Evolutionary conservation across 2,113 vertebrate genomes (phyloP), one percentile per base, ranked within the genome.

Genomic region (Heptranchias perlo): DNA sequence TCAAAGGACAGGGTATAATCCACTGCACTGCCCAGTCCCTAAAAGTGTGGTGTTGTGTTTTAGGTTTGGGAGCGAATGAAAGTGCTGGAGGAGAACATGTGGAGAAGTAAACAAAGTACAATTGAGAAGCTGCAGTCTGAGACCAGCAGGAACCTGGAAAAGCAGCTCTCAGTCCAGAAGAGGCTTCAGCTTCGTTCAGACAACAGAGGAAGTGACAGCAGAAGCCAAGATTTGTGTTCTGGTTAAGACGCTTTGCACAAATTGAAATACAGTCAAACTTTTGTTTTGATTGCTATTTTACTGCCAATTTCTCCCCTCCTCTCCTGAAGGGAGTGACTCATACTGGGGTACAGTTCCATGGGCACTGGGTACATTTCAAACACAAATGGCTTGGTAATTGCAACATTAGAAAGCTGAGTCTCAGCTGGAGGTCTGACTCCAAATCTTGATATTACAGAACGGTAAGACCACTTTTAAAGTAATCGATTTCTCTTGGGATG

Each of bases 11-110:
- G 28, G 52, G 31, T 16, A 61, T n/a, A 61, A n/a, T 31, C 13
- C 31, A 61, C 10, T 6, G 52, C 87, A 61, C 52, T n/a, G 6
- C 54, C 73, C 73, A 35, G 73, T 35, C 35, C 8, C 6, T 7
- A 11, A n/a, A 35, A 58, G 31, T 58, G 4, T 61, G 52, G 14
- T 61, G 62, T 64, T 94, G n/a, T 65, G n/a, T 94, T 47, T 64
- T 47, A 94, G 93, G 93, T 94, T 64, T 94, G 93, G 93, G 62
- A 64, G 93, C 67, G 93, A 47, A 94, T 94, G 62, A 64, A 94
- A 67, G 62, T 94, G 8, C 62, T 94, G 93, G 93, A 67, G 62
- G 93, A 94, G 44, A 94, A 94, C 23, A 94, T 67, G 93, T 67
- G 61, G 93, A 94, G 39, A 94, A 94, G 23, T 44, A 94, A 94